Conservation (phyloP, 2,888 invertebrate species). For the Cactoblastis cactorum region DNA sequence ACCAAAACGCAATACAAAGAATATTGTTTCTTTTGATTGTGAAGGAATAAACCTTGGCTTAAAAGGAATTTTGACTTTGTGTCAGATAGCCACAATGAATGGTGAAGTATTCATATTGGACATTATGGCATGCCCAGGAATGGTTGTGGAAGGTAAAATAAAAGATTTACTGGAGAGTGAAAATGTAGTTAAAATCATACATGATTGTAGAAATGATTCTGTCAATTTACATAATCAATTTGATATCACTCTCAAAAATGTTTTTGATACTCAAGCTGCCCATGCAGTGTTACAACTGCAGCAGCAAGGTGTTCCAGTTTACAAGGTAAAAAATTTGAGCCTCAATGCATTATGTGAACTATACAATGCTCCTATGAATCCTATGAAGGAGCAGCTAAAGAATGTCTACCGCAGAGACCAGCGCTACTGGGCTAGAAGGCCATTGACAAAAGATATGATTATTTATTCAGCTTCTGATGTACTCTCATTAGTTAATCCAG, state of each 20-base stretch:
- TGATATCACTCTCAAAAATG: slow-evolving; percentile 88
- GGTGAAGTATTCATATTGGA: slow-evolving; percentile 94
- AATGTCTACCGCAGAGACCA: slow-evolving; percentile 91
- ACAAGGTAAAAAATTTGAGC: slow-evolving; percentile 96
- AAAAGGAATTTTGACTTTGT: slow-evolving; percentile 91
- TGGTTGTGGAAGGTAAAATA: slow-evolving; percentile 88
- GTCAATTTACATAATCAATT: slow-evolving; percentile 92
- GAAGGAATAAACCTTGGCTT: slow-evolving; percentile 95
- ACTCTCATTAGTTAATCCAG: slow-evolving; percentile 90
- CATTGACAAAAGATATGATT: slow-evolving; percentile 93
- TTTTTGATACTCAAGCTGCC: slow-evolving; percentile 96
- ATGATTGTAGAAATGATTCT: slow-evolving; percentile 95
- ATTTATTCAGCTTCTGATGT: slow-evolving; percentile 95
- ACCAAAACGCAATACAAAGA: slow-evolving; percentile 73
- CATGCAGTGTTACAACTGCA: slow-evolving; percentile 95
- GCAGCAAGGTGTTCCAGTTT: slow-evolving; percentile 93
- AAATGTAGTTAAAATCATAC: slow-evolving; percentile 91
- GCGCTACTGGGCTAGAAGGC: slow-evolving; percentile 93
- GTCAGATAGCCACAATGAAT: slow-evolving; percentile 90
- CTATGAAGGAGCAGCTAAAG: slow-evolving; percentile 93
- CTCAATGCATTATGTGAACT: slow-evolving; percentile 94
- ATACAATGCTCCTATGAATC: slow-evolving; percentile 92
- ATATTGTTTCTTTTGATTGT: slow-evolving; percentile 91
- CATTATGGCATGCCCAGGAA: slow-evolving; percentile 89
- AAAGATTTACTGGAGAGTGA: slow-evolving; percentile 89